Evolutionary conservation across 2,113 vertebrate genomes (phyloP), one percentile per base, ranked within the genome.

Genomic region (Protomyctophum bolini): DNA sequence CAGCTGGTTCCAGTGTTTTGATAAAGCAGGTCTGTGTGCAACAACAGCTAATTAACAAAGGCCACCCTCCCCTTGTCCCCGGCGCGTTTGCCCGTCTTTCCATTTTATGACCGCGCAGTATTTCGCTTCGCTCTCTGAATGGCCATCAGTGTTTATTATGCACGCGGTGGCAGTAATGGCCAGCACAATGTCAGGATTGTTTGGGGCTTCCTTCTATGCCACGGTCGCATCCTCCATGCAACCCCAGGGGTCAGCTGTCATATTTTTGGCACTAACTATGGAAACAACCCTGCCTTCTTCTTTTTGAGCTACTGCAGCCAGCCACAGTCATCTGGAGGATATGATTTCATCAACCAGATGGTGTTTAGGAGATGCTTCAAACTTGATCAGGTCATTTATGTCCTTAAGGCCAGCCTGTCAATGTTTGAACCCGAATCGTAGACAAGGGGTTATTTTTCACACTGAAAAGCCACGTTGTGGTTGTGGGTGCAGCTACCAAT

Each of bases 31-130:
- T 85, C 90, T 89, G 86, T 86, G 88, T 93, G 93, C 92, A 88
- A 95, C 94, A 95, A 94, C 93, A 94, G 93, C 94, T 95, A 94
- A 96, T 96, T 96, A 95, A 93, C 93, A 93, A 95, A 91, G 92
- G 91, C 86, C 81, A 56, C 81, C 86, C 89, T 73, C 83, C 84
- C 88, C 86, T 70, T 84, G 83, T 81, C 77, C 88, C 87, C 66
- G 60, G 83, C 66, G 82, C 84, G 81, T 92, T 88, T 87, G 69
- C 78, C 87, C 83, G 83, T 91, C 85, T 92, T 78, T 82, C 86
- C 87, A 87, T 92, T 93, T 94, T 94, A 94, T 87, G 88, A 91
- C 85, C 66, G 77, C 83, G 86, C 84, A 88, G 81, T 72, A 79
- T 85, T 62, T 68, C 77, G 72, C 76, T 86, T 76, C 8, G 56